These are phyloP conservation scores for Euthynnus affinis DNA, from an alignment of 2,797 vertebrate genomes.

Conservation along the genomic window DNA sequence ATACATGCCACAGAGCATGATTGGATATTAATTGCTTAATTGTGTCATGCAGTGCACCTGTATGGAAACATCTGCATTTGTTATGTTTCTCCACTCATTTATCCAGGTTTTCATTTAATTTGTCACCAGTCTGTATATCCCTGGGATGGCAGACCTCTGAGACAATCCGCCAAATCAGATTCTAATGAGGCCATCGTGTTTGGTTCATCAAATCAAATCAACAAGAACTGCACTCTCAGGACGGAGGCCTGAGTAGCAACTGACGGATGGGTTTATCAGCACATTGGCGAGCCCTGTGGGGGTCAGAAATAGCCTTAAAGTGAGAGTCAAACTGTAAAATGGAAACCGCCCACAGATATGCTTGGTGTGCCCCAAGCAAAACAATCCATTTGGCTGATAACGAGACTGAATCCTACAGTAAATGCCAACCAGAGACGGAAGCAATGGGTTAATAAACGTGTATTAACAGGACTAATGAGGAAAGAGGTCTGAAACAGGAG, in stretches of 20 bases:
- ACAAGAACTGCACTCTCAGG: slow-evolving; percentile 42
- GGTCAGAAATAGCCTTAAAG: slow-evolving; percentile 62
- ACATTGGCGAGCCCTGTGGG: slow-evolving; percentile 28
- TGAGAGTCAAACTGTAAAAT: slow-evolving; percentile 68
- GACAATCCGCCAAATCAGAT: slow-evolving; percentile 55
- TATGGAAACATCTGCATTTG: too few relatives aligned
- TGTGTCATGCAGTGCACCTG: too few relatives aligned
- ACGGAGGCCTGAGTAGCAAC: slow-evolving; percentile 34
- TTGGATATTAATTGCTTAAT: too few relatives aligned
- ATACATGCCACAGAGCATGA: too few relatives aligned
- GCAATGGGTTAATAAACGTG: slow-evolving; percentile 23
- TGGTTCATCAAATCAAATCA: slow-evolving; percentile 59
- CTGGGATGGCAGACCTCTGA: slow-evolving; percentile 33
- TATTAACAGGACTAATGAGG: slow-evolving; percentile 45
- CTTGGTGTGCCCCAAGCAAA: slow-evolving; percentile 65
- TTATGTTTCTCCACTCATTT: too few relatives aligned
- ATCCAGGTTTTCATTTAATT: too few relatives aligned
- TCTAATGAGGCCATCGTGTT: slow-evolving; percentile 62
- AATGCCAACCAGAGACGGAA: slow-evolving; percentile 28
- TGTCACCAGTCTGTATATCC: too few relatives aligned
- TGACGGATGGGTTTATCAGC: slow-evolving; percentile 61
- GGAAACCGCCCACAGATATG: slow-evolving; percentile 74
- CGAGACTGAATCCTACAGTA: slow-evolving; percentile 53
- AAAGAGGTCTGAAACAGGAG: slow-evolving; percentile 38
- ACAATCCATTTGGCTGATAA: slow-evolving; percentile 68